Evolutionary conservation across 2,888 invertebrate genomes (phyloP), one percentile per base, ranked within the genome.

Genomic region (Apeira syringaria): DNA sequence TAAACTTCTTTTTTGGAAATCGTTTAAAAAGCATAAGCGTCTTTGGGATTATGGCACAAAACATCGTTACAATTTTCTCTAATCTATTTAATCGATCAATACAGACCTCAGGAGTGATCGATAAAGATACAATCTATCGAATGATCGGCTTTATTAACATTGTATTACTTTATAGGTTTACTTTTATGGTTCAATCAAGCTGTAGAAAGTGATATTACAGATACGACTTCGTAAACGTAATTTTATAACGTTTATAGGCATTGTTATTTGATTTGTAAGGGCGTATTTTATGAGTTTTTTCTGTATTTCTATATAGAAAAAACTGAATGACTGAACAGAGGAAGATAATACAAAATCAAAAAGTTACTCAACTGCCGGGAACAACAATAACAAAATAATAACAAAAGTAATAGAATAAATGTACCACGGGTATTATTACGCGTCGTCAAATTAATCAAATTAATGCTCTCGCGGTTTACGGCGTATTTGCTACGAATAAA

Each of bases 121-220:
- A 75, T 73, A 61, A 59, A 47, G 74, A 75, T 68, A 66, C 60
- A 58, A 68, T 71, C 68, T 24, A 55, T 57, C 59, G 52, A 64
- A 64, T 74, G 73, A 80, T 74, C 64, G 61, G 59, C 61, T 56
- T 60, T 58, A 61, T 75, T 67, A 83, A 76, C 82, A 80, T 81
- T 60, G 64, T 62, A 68, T 45, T 71, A 75, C 71, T 80, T 80
- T 78, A 74, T 66, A 64, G 61, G 59, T 59, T 58, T 66, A n/a
- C n/a, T 60, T 70, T 77, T 79, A 83, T 80, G 64, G 69, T 75
- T 79, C 74, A 80, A 83, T 83, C 76, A 70, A 68, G 56, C 56
- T 63, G 64, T 81, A 80, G 86, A 85, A 86, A 86, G 82, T 75
- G 8, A 15, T 11, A 26, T 25, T 33, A 15, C n/a, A n/a, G n/a